phyloP scores from a whole-genome alignment of 2,888 invertebrate genomes.

The Melipona bicolor region DNA sequence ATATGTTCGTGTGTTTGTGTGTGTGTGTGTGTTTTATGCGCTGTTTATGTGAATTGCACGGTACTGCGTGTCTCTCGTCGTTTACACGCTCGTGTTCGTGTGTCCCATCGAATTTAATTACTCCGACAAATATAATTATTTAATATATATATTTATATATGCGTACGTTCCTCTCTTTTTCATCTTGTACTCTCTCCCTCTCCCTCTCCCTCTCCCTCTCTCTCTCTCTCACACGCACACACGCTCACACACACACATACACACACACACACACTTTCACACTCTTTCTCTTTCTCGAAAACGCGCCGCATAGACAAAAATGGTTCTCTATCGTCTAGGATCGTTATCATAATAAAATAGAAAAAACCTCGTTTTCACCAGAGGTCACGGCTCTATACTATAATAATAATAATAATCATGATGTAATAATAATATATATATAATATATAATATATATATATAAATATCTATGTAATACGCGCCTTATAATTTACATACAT shows the following conservation, averaged over 20 bases:
- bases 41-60: constrained; percentile 27
- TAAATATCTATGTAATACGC: constrained; percentile 71
- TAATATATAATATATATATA: constrained; percentile 61
- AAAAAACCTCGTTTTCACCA: constrained; percentile 73
- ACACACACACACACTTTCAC: neutral
- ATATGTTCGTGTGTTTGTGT: constrained; percentile 2
- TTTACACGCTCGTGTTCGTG: constrained; percentile 39
- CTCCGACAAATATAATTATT: constrained; percentile 54
- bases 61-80: constrained; percentile 8
- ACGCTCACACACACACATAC: neutral
- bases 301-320: constrained; percentile 63
- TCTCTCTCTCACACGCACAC: neutral
- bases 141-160: constrained; percentile 41
- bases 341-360: constrained; percentile 79
- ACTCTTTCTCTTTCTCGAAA: constrained; percentile 33
- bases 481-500: constrained; percentile 67
- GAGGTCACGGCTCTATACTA: constrained; percentile 64
- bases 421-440: constrained; percentile 61
- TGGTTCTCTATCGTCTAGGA: constrained; percentile 67
- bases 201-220: constrained; percentile 24
- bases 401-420: constrained; percentile 52
- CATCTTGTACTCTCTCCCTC: constrained; percentile 20
- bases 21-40: neutral
- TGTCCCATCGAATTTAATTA: constrained; percentile 44
- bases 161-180: constrained; percentile 41